A percentile compares a stretch with the other conserved stretches of the same genome.
These are phyloP conservation scores for Sesamia inferens DNA, from an alignment of 2,888 invertebrate species.

Conservation along the genomic window DNA sequence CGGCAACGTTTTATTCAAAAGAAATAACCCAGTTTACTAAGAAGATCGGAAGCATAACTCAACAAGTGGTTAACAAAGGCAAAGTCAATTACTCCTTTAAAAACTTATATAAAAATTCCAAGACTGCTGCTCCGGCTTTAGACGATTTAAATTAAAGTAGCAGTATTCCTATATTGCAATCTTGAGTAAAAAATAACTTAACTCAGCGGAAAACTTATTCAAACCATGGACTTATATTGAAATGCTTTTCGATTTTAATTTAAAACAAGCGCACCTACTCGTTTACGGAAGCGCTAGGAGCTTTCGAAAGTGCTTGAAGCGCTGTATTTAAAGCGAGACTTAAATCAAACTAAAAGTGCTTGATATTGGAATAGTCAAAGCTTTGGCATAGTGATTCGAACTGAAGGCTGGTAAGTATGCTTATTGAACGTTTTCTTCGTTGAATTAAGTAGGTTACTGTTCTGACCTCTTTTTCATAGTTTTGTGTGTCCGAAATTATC, in stretches of 20 bases:
- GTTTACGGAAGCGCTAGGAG: conserved; percentile 5
- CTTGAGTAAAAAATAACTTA: conserved; percentile 1
- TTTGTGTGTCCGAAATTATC: neutral
- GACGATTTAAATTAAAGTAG: conserved; percentile 3
- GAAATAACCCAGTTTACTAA: neutral
- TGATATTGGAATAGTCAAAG: conserved; percentile 8
- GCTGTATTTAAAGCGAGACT: conserved; percentile 12
- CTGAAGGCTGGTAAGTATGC: neutral
- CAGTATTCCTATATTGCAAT: conserved; percentile 24
- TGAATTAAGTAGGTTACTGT: neutral
- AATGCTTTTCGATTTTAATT: conserved; percentile 37
- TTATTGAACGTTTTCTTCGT: neutral
- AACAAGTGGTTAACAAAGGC: conserved; percentile 22
- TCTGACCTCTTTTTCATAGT: neutral
- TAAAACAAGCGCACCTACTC: conserved; percentile 11
- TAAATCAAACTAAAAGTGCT: conserved; percentile 11
- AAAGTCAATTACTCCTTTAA: conserved; percentile 17
- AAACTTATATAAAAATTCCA: conserved; percentile 1
- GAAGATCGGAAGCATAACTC: conserved; percentile 2
- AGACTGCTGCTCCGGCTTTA: neutral
- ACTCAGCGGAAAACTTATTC: conserved; percentile 11
- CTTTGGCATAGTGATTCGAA: conserved; percentile 3
- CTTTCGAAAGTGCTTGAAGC: conserved; percentile 19
- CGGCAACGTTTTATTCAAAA: conserved; percentile 9
- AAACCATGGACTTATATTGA: conserved; percentile 12